Evolutionary conservation across 92 coral and sea anemone species (phyloP).

Genomic region (Umimayanthus chanpuru): DNA sequence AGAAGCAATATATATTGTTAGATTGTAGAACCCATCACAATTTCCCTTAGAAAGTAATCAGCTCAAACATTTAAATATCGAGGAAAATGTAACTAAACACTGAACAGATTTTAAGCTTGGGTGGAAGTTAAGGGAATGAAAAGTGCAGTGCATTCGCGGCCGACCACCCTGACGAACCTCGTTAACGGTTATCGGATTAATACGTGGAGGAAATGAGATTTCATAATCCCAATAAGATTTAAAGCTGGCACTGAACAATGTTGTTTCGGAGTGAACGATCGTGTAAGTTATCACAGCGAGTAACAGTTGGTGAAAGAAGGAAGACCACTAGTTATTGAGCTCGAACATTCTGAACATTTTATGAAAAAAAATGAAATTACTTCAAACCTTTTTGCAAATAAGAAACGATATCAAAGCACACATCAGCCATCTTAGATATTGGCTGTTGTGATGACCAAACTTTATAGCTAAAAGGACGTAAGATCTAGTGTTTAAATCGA

Average conservation of each 20-base stretch:
- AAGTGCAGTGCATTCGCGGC: neutral
- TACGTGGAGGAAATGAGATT: neutral
- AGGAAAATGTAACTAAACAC: too few relatives aligned
- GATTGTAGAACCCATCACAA: too few relatives aligned
- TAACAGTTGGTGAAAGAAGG: neutral
- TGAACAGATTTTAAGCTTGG: neutral
- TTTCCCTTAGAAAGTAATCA: too few relatives aligned
- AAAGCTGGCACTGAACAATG: neutral
- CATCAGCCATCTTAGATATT: too few relatives aligned
- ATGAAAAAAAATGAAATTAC: too few relatives aligned
- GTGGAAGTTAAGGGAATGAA: neutral
- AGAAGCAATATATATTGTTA: too few relatives aligned
- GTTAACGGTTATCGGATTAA: neutral
- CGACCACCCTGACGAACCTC: neutral
- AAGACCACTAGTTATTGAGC: neutral
- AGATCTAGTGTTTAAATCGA: neutral
- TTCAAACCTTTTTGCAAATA: too few relatives aligned
- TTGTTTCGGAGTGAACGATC: neutral
- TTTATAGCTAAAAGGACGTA: neutral
- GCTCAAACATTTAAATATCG: too few relatives aligned
- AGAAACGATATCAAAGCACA: too few relatives aligned
- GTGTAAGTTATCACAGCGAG: too few relatives aligned
- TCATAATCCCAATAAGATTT: neutral
- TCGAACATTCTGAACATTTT: too few relatives aligned
- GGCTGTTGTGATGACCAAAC: neutral